Evolutionary conservation across 2,113 vertebrate species (phyloP).

Genomic region (Platanista minor): DNA sequence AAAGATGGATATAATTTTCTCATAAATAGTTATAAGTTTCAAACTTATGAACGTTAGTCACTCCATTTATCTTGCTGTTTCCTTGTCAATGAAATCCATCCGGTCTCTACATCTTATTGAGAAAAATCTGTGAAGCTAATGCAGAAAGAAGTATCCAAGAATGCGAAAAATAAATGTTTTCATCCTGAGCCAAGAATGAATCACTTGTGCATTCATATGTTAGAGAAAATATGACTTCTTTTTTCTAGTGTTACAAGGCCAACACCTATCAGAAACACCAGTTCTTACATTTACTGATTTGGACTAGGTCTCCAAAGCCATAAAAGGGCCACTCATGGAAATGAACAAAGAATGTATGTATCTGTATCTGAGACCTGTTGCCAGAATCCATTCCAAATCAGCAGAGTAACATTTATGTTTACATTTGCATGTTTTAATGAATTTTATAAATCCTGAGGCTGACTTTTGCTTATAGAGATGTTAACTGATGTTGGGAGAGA

Average conservation of each 20-base stretch:
- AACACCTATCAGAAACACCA: slow-evolving; percentile 56
- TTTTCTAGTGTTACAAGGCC: slow-evolving; percentile 43
- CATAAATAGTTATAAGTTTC: slow-evolving; percentile 69
- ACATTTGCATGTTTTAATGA: slow-evolving; percentile 10
- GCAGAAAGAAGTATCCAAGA: slow-evolving; percentile 22
- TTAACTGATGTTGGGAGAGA: background rate
- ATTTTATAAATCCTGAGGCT: slow-evolving; percentile 38
- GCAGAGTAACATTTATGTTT: slow-evolving; percentile 29
- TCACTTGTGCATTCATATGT: slow-evolving; percentile 53
- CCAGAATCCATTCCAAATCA: slow-evolving; percentile 15
- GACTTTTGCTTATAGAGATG: slow-evolving; percentile 22
- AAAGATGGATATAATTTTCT: slow-evolving; percentile 32
- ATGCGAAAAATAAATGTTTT: slow-evolving; percentile 62
- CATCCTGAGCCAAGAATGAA: slow-evolving; percentile 53
- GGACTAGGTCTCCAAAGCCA: slow-evolving; percentile 13
- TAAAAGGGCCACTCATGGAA: background rate
- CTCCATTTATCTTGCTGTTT: slow-evolving; percentile 33
- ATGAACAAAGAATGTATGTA: slow-evolving; percentile 54
- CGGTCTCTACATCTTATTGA: slow-evolving; percentile 34
- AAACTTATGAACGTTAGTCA: slow-evolving; percentile 44
- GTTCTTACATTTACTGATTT: slow-evolving; percentile 48
- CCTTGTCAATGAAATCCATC: slow-evolving; percentile 54
- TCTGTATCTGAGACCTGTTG: slow-evolving; percentile 39
- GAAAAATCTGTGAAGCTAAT: slow-evolving; percentile 58
- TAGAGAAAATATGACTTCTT: slow-evolving; percentile 51